Evolutionary conservation across 2,888 invertebrate species (phyloP), one percentile per base, ranked within the genome.

Genomic region (Slavum lentiscoides): DNA sequence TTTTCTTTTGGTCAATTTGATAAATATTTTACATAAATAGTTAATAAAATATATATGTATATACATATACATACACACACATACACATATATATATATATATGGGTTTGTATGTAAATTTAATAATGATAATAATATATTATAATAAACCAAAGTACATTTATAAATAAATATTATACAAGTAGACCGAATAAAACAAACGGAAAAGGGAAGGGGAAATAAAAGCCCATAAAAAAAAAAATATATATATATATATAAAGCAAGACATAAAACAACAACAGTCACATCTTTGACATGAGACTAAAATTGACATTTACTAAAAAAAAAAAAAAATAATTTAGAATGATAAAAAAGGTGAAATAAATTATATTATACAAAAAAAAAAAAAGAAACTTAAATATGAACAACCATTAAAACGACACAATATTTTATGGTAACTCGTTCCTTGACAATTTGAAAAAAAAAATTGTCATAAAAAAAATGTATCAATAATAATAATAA

Each of bases 341-440:
- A 55, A 64, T 72, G 64, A 80, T 80, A 80, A 64, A 80, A 80
- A 80, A 80, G 70, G 58, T 55, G 55, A 62, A 80, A 80, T 80
- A 80, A 80, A 80, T 80, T 55, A 80, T 72, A 80, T 72, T 58
- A 66, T 80, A 72, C 72, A 80, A 80, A 76, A 76, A 66, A 53
- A 70, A 80, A 80, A 80, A 76, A 76, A 66, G 37, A 70, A 80
- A 80, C 80, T 80, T 80, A 80, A 80, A 80, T 80, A 80, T 80
- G 80, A 80, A 80, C 80, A 80, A 80, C 80, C 80, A 80, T 80
- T 72, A 80, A 80, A 80, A 80, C 80, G 80, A 80, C 72, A 80
- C 80, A 80, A 72, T 80, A 80, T 80, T 80, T 80, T 80, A 80
- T 80, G 80, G 80, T 80, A 80, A 80, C 80, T 80, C 80, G 64